Evolutionary conservation across 2,888 invertebrate species (phyloP).

Genomic region (Corbicula japonica): DNA sequence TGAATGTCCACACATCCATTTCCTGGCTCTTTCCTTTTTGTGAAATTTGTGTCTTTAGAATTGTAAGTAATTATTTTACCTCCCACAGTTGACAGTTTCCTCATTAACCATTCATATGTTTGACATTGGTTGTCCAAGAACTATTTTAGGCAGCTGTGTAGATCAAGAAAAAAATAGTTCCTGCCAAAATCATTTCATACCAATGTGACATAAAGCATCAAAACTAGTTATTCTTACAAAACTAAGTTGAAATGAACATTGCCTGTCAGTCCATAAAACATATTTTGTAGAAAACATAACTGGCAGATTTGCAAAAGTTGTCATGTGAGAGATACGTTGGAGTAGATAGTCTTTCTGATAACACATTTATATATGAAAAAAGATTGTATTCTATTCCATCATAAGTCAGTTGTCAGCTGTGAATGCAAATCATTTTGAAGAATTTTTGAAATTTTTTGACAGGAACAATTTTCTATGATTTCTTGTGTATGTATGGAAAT

Average conservation of each 20-base stretch:
- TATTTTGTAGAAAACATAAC: slow-evolving; percentile 51
- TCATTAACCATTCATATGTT: slow-evolving; percentile 15
- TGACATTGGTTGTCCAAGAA: slow-evolving; percentile 37
- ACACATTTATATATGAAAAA: slow-evolving; percentile 62
- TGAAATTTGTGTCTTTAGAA: no score
- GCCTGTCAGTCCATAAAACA: slow-evolving; percentile 44
- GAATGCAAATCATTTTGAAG: slow-evolving; percentile 48
- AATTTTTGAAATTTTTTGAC: slow-evolving; percentile 67
- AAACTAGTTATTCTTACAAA: slow-evolving; percentile 45
- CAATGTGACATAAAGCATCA: slow-evolving; percentile 32
- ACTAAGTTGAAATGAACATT: slow-evolving; percentile 56
- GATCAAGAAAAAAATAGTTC: slow-evolving; percentile 39
- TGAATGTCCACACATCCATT: no score
- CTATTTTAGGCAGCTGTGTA: slow-evolving; percentile 33
- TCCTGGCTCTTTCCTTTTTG: no score
- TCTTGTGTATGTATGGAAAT: slow-evolving; percentile 42
- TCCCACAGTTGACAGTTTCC: slow-evolving; percentile 3
- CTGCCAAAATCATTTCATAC: slow-evolving; percentile 41
- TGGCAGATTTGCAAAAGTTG: slow-evolving; percentile 68
- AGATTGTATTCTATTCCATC: slow-evolving; percentile 45
- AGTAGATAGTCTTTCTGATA: slow-evolving; percentile 59
- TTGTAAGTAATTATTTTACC: no score
- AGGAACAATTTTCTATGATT: slow-evolving; percentile 56
- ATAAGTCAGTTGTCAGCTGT: slow-evolving; percentile 57
- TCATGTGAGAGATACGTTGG: slow-evolving; percentile 56